Conservation (phyloP, 1,140 invertebrate genomes). For the Choristoneura fumiferana region DNA sequence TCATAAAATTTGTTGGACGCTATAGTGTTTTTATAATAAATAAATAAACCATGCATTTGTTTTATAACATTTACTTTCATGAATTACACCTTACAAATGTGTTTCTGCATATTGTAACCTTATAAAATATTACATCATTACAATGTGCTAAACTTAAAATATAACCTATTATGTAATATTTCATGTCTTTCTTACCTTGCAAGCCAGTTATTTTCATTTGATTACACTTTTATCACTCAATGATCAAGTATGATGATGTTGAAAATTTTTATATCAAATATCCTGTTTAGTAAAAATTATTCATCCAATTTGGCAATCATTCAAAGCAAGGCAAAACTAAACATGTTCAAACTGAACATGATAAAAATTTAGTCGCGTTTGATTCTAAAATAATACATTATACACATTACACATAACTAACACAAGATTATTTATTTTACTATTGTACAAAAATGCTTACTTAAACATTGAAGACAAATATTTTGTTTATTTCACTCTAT, state of each 20-base stretch:
- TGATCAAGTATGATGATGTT: slow-evolving; percentile 19
- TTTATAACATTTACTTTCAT: slow-evolving; percentile 75
- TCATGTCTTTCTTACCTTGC: slow-evolving; percentile 65
- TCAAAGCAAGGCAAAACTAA: slow-evolving; percentile 15
- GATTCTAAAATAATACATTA: slow-evolving; percentile 4
- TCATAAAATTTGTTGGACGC: too few species aligned
- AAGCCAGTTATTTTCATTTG: slow-evolving; percentile 53
- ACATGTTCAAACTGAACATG: not conserved
- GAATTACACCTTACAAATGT: slow-evolving; percentile 74
- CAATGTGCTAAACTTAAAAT: slow-evolving; percentile 75
- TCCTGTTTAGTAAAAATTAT: slow-evolving; percentile 1
- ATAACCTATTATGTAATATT: slow-evolving; percentile 58
- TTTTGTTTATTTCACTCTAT: slow-evolving; percentile 4
- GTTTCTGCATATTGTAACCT: slow-evolving; percentile 73
- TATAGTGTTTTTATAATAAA: slow-evolving; percentile 22
- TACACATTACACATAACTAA: slow-evolving; percentile 14
- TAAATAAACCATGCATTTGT: slow-evolving; percentile 30
- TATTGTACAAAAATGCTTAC: slow-evolving; percentile 17
- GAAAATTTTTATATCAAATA: slow-evolving; percentile 12
- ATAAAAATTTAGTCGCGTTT: not conserved
- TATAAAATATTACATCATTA: slow-evolving; percentile 73
- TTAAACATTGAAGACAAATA: slow-evolving; percentile 16
- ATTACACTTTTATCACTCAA: slow-evolving; percentile 28
- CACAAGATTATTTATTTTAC: slow-evolving; percentile 8
- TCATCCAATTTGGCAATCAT: slow-evolving; percentile 14